Evolutionary conservation across 2,113 vertebrate species (phyloP).

Genomic region (Carettochelys insculpta): DNA sequence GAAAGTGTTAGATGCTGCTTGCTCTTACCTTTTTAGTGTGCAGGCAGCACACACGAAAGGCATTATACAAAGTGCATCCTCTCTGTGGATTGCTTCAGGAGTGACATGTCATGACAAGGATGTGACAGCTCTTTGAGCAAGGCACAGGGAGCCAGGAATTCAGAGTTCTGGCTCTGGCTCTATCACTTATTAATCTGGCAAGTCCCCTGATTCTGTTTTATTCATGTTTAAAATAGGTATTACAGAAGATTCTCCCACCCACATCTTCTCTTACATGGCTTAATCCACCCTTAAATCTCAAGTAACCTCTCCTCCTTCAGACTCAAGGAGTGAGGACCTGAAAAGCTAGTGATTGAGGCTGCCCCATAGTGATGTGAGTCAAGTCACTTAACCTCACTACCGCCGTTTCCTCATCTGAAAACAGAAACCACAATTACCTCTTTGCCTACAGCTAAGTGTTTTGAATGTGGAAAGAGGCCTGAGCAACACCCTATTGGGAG

Average conservation of each 20-base stretch:
- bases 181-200: background rate
- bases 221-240: background rate
- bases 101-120: background rate
- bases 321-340: background rate
- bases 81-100: background rate
- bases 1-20: background rate
- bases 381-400: background rate
- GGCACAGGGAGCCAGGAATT: background rate
- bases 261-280: background rate
- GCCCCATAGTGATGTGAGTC: background rate
- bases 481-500: background rate
- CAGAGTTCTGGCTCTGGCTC: background rate
- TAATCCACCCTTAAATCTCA: background rate
- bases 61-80: background rate
- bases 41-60: no score
- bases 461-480: background rate
- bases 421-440: background rate
- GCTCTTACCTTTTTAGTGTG: background rate
- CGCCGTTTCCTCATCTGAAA: background rate
- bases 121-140: background rate
- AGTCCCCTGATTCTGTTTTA: background rate
- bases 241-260: background rate
- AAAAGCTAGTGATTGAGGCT: background rate
- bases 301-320: background rate
- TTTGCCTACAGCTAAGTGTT: background rate